Conservation (phyloP, 2,797 vertebrate species). For the Falco naumanni region DNA sequence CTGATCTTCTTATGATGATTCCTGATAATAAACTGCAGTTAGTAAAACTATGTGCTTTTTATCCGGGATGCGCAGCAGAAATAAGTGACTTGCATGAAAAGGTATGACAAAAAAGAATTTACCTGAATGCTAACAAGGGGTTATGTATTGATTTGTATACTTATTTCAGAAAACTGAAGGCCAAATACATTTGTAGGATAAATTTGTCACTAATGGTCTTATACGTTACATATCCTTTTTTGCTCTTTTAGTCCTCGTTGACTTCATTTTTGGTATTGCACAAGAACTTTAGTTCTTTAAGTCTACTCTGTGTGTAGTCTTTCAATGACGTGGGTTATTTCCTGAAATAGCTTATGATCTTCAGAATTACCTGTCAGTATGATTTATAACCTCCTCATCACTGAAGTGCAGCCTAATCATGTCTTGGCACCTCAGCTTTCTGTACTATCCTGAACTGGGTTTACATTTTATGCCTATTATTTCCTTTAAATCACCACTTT, state of each 20-base stretch:
- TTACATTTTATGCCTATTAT: background rate
- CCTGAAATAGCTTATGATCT: background rate
- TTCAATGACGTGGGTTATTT: background rate
- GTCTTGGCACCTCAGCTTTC: background rate
- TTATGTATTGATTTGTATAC: background rate
- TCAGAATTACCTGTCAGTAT: background rate
- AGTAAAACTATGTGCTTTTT: constrained; percentile 91
- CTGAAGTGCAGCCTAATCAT: background rate
- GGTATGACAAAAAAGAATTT: constrained; percentile 72
- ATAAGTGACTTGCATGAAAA: constrained; percentile 87
- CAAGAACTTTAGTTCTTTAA: background rate
- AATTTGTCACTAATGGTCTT: background rate
- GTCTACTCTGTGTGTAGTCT: background rate
- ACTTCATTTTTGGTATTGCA: background rate
- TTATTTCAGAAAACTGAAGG: background rate
- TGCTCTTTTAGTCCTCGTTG: background rate
- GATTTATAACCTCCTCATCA: background rate
- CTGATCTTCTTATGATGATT: constrained; percentile 89
- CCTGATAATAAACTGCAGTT: constrained; percentile 87
- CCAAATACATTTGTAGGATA: background rate
- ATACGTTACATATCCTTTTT: background rate
- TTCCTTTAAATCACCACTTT: background rate
- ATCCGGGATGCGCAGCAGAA: constrained; percentile 85
- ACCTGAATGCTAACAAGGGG: background rate
- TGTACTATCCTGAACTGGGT: background rate